Evolutionary conservation across 1,140 invertebrate species (phyloP), one percentile per base, ranked within the genome.

Genomic region (Idris sp.): DNA sequence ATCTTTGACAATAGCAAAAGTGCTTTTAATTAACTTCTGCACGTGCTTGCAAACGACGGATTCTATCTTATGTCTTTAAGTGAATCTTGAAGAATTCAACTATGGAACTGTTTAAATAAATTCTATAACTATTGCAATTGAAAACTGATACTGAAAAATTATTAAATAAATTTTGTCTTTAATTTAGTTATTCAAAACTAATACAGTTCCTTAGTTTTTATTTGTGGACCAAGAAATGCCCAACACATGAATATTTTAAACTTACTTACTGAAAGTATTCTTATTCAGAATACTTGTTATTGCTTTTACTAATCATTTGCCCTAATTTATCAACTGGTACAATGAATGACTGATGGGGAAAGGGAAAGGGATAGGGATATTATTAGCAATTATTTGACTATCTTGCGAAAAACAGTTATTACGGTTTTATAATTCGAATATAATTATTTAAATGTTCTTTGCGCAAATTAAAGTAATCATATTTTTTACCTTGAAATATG

Each of bases 161-260:
- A 22, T 22, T 22, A 22, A 4, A 22, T 6, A 22, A 22, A 22
- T 22, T 33, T 33, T 8, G 1, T 8, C 11, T 11, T 33, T 9
- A 6, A n/a, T 30, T 30, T n/a, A 30, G n/a, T 6, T 30, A 2
- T 30, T 30, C n/a, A 30, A n/a, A 30, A 9, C 46, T 30, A 15
- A 41, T 36, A 51, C 44, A 48, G 54, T 73, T 76, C 59, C 65
- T 43, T 78, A 13, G 71, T 74, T 62, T 54, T 9, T 9, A 65
- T 35, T 62, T 11, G 38, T 49, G 79, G 80, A 84, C 84, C 77
- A 87, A 86, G 78, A 82, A 87, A 85, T 87, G 84, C 83, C 83
- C 82, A 86, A 86, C 77, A 4, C 6, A 4, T 22, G 19, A 22
- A 22, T 22, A 6, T n/a, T n/a, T 22, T 22, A 22, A 22, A 6